phyloP scores from a whole-genome alignment of 2,113 vertebrate species.

The Cacatua alba region DNA sequence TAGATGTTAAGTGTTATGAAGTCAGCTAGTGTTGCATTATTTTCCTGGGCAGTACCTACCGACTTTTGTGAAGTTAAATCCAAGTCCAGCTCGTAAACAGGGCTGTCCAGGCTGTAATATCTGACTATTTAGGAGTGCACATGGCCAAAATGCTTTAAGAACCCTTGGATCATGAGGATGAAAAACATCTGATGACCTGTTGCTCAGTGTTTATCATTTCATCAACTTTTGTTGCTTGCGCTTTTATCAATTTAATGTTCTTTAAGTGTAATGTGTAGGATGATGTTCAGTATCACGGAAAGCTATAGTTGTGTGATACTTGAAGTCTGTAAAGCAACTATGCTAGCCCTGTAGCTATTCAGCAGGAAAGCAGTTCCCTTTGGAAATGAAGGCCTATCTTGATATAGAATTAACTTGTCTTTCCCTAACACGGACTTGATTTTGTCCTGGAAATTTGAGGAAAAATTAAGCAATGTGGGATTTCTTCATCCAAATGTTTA shows the following conservation, averaged over 20 bases:
- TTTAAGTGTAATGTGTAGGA: background rate
- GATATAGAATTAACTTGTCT: background rate
- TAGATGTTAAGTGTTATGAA: background rate
- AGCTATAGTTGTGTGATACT: background rate
- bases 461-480: background rate
- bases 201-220: background rate
- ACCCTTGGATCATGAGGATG: background rate
- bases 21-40: background rate
- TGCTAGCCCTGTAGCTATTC: background rate
- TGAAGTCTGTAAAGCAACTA: background rate
- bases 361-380: background rate
- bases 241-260: background rate
- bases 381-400: background rate
- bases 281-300: background rate
- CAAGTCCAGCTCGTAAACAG: background rate
- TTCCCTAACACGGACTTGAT: background rate
- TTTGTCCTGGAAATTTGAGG: background rate
- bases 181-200: background rate
- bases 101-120: background rate
- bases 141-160: background rate
- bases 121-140: background rate
- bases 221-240: background rate
- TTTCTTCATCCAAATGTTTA: background rate
- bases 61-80: background rate
- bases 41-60: background rate